Base-by-base conservation (phyloP, 2,888 invertebrate genomes). In the Sabatieria punctata region DNA sequence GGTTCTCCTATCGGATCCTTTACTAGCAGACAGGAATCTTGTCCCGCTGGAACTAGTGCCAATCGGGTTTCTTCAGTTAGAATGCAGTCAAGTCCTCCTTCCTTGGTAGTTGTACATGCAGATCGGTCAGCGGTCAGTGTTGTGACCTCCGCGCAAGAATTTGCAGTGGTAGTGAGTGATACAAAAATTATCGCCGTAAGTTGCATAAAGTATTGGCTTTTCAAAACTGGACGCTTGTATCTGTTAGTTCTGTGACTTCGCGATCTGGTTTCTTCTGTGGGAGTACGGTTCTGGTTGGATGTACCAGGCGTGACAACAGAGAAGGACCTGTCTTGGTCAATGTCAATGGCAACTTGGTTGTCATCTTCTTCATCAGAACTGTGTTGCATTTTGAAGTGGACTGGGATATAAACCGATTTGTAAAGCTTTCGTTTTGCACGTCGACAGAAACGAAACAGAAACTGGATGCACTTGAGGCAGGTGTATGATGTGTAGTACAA, bases 11-110 rank as follows among this genome's bases (percentile, higher is more conserved):
- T 11, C 3, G 11, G 33, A 11, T n/a, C 19, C 21, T 43, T 43
- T n/a, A 43, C n/a, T 21, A 43, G 22, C 4, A 43, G 35, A 22
- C 43, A 43, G 22, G 33, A 4, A 4, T 33, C 33, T 43, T 43
- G 43, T 4, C 21, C 33, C 15, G 8, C 15, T 21, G 43, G 43
- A 3, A 19, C 18, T 2, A 43, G 21, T 3, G 43, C 21, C 22
- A 43, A 13, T 22, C 43, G 4, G 3, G 43, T 43, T 3, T 4
- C 21, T 24, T 43, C 18, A 11, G 30, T 4, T 4, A 43, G 4
- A 2, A 21, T 3, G 19, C 43, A 43, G n/a, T 27, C 33, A 4
- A n/a, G 21, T 11, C 2, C 4, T 6, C 43, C 43, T 6, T 2
- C 8, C n/a, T 23, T 4, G 8, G 6, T 8, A n/a, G 22, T 21